These are phyloP conservation scores for Trematomus loennbergii DNA, from an alignment of 2,113 vertebrate genomes.

Conservation along the genomic window DNA sequence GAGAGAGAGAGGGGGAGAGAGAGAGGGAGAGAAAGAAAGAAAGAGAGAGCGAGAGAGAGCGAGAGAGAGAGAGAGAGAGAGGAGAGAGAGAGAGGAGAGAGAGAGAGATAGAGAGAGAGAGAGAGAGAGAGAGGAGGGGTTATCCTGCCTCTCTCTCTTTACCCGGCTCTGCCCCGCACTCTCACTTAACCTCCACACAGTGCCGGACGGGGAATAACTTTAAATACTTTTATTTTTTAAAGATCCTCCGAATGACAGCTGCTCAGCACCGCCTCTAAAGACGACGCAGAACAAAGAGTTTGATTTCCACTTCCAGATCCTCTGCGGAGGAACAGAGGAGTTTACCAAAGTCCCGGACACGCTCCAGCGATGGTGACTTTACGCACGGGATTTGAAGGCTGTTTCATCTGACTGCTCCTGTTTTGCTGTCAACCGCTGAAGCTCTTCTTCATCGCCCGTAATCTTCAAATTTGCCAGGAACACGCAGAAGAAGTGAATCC, in stretches of 20 bases:
- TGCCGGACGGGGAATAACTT: slow-evolving; percentile 93
- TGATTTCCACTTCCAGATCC: slow-evolving; percentile 53
- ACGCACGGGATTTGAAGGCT: slow-evolving; percentile 68
- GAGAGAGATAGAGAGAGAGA: slow-evolving; percentile 31
- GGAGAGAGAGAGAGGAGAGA: slow-evolving; percentile 8
- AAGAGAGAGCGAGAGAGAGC: slow-evolving; percentile 16
- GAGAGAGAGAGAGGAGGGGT: slow-evolving; percentile 68
- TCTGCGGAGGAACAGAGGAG: slow-evolving; percentile 66
- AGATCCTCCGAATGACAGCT: slow-evolving; percentile 71
- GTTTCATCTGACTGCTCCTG: slow-evolving; percentile 41
- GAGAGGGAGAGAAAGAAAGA: slow-evolving; percentile 3
- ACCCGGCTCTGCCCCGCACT: slow-evolving; percentile 76
- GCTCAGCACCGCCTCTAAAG: slow-evolving; percentile 88
- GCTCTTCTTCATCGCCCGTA: not conserved
- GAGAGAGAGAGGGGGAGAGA: not conserved
- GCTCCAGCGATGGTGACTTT: slow-evolving; percentile 75
- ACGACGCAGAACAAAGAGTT: slow-evolving; percentile 78
- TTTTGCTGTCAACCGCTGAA: slow-evolving; percentile 17
- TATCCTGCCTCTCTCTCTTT: slow-evolving; percentile 64
- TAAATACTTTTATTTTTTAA: slow-evolving; percentile 86
- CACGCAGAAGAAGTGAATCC: slow-evolving; percentile 40
- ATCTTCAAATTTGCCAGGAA: not conserved
- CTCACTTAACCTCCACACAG: slow-evolving; percentile 89
- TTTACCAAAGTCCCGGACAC: slow-evolving; percentile 78
- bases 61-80: not conserved